Evolutionary conservation across 2,888 invertebrate genomes (phyloP).

Genomic region (Lasioglossum villosulum): DNA sequence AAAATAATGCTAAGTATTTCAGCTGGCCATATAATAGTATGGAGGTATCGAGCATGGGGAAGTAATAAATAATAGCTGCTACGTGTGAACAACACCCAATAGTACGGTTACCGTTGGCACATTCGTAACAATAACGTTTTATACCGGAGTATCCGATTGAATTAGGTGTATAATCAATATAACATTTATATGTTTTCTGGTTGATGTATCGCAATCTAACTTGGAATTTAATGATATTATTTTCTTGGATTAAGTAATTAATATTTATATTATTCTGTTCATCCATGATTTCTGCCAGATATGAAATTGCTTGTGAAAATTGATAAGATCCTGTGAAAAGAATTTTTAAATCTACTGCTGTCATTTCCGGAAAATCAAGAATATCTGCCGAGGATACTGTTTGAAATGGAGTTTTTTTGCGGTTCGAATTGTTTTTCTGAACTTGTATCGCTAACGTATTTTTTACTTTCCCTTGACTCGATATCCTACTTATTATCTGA

Average conservation of each 20-base stretch:
- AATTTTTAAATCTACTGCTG: background rate
- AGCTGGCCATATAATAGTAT: background rate
- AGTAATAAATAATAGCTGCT: slow-evolving; percentile 21
- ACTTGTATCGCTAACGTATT: slow-evolving; percentile 6
- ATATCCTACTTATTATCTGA: background rate
- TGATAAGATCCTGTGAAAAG: background rate
- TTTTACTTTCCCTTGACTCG: background rate
- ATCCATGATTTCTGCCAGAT: too few species aligned
- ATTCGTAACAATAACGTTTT: background rate
- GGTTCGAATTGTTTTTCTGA: background rate
- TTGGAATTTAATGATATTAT: too few species aligned
- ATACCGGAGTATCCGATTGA: background rate
- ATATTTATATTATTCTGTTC: too few species aligned
- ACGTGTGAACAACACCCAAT: background rate
- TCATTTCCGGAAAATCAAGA: background rate
- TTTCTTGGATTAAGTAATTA: too few species aligned
- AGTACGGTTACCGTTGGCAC: background rate
- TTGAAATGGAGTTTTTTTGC: background rate
- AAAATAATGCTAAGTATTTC: slow-evolving; percentile 1
- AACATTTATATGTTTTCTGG: background rate
- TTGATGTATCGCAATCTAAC: too few species aligned
- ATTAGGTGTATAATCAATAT: background rate
- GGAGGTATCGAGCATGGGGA: background rate
- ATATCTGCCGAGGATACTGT: background rate
- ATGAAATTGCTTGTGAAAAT: too few species aligned